Base-by-base conservation (phyloP, 2,888 invertebrate species). In the Calliopum simillimum region DNA sequence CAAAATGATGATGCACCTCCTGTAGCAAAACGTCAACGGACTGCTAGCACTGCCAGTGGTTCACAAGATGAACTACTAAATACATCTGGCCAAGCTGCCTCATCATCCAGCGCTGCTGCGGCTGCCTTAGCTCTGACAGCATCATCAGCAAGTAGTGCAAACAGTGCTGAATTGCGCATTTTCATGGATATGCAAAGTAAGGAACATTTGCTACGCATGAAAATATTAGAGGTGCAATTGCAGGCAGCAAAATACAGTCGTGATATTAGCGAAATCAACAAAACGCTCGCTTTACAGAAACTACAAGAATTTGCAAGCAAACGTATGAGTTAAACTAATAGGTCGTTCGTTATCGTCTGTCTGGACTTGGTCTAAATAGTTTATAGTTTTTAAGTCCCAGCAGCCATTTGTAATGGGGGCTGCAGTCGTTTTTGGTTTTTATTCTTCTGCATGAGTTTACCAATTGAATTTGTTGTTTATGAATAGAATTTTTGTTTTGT, bases 231-330 rank as follows among this genome's bases (percentile, higher is more conserved):
- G 77, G 84, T 86, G 59, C 86, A 86, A 78, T 75, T 86, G 77
- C 84, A 86, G 78, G 84, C 86, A 69, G 86, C 86, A 75, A 86
- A 86, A 79, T 82, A 84, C 69, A 81, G 81, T 75, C 83, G 90
- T 75, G 90, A 90, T 80, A 88, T 90, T 51, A 89, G 89, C 4
- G 90, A 90, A 80, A 85, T 90, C 43, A 90, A 90, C 77, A 90
- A 90, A 82, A 89, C 89, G 61, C 88, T 89, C 75, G 89, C 90
- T 2, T 87, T 90, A 76, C 89, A 90, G 78, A 89, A 88, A 79
- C 82, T 90, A 25, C 89, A 90, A 75, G 85, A 86, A 69, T 74
- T 83, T 69, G 85, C 85, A 69, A 84, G 79, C 77, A 84, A 84
- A 73, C 80, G 85, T 14, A 70, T 85, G 82, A 81, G 76, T 73